Evolutionary conservation across 1,140 invertebrate species (phyloP).

Genomic region (Aricia agestis): DNA sequence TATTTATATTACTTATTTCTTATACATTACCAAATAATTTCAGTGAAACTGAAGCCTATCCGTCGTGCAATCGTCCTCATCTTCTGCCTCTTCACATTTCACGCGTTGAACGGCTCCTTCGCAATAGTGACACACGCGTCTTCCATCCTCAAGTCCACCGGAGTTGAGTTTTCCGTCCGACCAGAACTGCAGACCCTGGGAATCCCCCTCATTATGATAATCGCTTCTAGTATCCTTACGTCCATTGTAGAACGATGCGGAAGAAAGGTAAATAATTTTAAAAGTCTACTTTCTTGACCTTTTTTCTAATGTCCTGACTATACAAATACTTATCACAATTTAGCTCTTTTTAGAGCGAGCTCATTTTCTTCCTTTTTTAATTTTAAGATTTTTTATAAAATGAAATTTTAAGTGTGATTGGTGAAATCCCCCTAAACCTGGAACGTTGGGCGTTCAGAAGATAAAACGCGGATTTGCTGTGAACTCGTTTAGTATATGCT

Average conservation of each 20-base stretch:
- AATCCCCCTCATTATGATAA: slow-evolving; percentile 47
- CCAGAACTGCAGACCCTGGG: slow-evolving; percentile 47
- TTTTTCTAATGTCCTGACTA: too few relatives aligned
- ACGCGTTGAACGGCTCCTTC: slow-evolving; percentile 34
- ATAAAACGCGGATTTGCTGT: too few relatives aligned
- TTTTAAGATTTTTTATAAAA: too few relatives aligned
- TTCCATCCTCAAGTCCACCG: slow-evolving; percentile 38
- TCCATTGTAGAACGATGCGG: slow-evolving; percentile 42
- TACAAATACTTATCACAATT: too few relatives aligned
- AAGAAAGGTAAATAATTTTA: slow-evolving; percentile 41
- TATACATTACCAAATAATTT: too few relatives aligned
- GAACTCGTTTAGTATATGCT: too few relatives aligned
- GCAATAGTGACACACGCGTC: slow-evolving; percentile 37
- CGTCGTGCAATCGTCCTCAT: slow-evolving; percentile 36
- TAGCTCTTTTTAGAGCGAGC: too few relatives aligned
- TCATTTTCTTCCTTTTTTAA: too few relatives aligned
- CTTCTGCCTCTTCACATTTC: slow-evolving; percentile 31
- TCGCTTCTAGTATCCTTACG: slow-evolving; percentile 39
- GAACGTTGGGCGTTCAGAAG: too few relatives aligned
- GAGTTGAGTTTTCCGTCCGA: slow-evolving; percentile 37
- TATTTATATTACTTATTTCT: neutral
- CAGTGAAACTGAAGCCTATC: slow-evolving; percentile 34
- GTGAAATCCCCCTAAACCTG: too few relatives aligned
- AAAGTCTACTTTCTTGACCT: neutral
- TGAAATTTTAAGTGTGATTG: too few relatives aligned